Percentiles rank a stretch among this genome's conserved stretches.
These are phyloP conservation scores for Papilio polytes DNA, from an alignment of 1,140 invertebrate species.

Conservation along the genomic window DNA sequence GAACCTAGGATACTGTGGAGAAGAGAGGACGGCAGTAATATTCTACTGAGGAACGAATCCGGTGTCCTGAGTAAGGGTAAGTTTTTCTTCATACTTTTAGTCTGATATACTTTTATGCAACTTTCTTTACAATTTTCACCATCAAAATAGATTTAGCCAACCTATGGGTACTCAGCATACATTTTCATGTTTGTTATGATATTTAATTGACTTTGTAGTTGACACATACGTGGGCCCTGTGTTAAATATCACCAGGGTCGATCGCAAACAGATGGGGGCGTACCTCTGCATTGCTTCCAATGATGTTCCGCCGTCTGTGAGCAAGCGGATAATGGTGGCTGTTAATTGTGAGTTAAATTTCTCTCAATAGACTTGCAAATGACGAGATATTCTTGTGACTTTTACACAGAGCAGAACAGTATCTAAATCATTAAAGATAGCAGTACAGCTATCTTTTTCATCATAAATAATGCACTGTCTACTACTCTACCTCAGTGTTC, in stretches of 20 bases:
- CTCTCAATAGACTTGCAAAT: background rate
- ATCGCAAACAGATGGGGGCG: constrained; percentile 89
- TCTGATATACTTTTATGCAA: too few species aligned
- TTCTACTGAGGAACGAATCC: constrained; percentile 71
- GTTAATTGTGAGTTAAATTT: constrained; percentile 89
- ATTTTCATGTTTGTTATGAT: too few species aligned
- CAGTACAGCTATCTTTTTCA: background rate
- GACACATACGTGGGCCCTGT: constrained; percentile 86
- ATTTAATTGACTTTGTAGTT: constrained; percentile 74
- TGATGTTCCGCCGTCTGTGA: constrained; percentile 90
- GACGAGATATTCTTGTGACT: background rate
- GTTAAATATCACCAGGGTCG: constrained; percentile 87
- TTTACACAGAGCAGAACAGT: background rate
- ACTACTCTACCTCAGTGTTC: background rate
- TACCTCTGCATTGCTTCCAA: constrained; percentile 91
- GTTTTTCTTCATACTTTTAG: background rate
- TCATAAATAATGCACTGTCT: background rate
- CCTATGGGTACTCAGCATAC: too few species aligned
- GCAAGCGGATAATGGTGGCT: constrained; percentile 89
- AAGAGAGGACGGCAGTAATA: constrained; percentile 86
- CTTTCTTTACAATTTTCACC: too few species aligned
- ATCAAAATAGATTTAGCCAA: background rate
- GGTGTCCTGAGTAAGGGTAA: constrained; percentile 75
- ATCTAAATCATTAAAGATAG: background rate
- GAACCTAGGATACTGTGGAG: constrained; percentile 88